These are phyloP conservation scores for Allygus modestus DNA, from an alignment of 2,888 invertebrate species.

Conservation along the genomic window DNA sequence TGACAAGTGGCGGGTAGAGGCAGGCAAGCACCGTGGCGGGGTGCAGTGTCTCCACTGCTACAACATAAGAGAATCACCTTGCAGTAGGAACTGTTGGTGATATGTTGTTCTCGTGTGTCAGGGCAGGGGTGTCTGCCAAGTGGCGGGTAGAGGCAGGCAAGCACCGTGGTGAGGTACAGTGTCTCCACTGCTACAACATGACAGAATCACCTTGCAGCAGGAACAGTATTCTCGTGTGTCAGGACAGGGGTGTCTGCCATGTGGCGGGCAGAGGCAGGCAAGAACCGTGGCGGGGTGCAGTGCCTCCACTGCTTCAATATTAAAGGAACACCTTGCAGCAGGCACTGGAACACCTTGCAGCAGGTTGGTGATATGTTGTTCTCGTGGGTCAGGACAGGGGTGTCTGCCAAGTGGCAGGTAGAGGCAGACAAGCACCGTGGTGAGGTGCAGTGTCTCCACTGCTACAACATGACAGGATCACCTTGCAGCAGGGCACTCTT, in stretches of 20 bases:
- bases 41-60: too few relatives aligned
- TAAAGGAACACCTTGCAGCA: constrained; percentile 74
- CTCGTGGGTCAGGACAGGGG: constrained; percentile 56
- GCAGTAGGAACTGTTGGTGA: too few relatives aligned
- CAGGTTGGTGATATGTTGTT: too few relatives aligned
- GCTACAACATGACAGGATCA: constrained; percentile 83
- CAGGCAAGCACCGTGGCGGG: too few relatives aligned
- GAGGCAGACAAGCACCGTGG: constrained; percentile 68
- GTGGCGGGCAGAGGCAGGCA: constrained; percentile 68
- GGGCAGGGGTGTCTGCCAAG: constrained; percentile 65
- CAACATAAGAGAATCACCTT: too few relatives aligned
- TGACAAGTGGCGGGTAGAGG: too few relatives aligned
- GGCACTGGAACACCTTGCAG: too few relatives aligned
- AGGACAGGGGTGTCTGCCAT: constrained; percentile 65
- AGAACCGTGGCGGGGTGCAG: constrained; percentile 69
- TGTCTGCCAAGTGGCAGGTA: constrained; percentile 68
- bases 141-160: constrained; percentile 68
- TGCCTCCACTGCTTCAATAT: constrained; percentile 78
- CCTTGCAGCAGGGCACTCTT: too few relatives aligned
- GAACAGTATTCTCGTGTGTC: constrained; percentile 80
- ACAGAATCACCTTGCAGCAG: too few relatives aligned
- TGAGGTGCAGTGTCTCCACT: constrained; percentile 70
- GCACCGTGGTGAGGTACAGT: constrained; percentile 69
- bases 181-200: constrained; percentile 78
- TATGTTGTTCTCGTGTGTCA: too few relatives aligned